phyloP scores from a whole-genome alignment of 2,113 vertebrate genomes.

The Trematocara unimaculatum region DNA sequence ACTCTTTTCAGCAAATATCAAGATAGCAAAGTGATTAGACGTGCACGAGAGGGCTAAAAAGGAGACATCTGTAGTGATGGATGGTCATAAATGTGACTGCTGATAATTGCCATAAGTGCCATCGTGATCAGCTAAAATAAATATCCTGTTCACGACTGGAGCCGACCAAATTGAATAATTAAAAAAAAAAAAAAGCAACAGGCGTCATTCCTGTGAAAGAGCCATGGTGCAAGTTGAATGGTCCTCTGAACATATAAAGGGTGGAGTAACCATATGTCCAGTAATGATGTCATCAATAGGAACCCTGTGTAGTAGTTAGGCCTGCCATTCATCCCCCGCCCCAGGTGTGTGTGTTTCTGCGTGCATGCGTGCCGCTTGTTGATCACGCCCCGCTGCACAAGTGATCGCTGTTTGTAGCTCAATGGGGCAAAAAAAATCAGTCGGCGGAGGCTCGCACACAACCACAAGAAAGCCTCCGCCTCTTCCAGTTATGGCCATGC shows the following conservation, averaged over 20 bases:
- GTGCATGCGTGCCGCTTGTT: background rate
- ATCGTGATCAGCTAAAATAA: slow-evolving; percentile 1
- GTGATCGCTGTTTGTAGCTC: slow-evolving; percentile 34
- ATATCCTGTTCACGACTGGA: slow-evolving; percentile 1
- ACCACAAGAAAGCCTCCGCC: slow-evolving; percentile 19
- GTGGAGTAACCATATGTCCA: slow-evolving; percentile 63
- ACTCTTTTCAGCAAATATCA: background rate
- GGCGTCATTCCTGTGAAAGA: slow-evolving; percentile 50
- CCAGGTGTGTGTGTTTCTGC: slow-evolving; percentile 35
- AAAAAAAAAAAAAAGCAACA: slow-evolving; percentile 25
- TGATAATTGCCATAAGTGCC: slow-evolving; percentile 1
- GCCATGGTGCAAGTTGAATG: slow-evolving; percentile 39
- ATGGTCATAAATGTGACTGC: background rate
- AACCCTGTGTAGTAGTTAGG: slow-evolving; percentile 64
- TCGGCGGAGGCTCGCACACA: background rate
- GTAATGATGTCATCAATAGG: slow-evolving; percentile 75
- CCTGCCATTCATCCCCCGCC: slow-evolving; percentile 49
- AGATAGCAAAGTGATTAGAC: slow-evolving; percentile 18
- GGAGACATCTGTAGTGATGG: background rate
- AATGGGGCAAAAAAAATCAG: slow-evolving; percentile 19
- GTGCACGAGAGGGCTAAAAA: background rate
- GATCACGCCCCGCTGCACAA: slow-evolving; percentile 25
- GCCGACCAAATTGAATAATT: slow-evolving; percentile 52
- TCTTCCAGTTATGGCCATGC: slow-evolving; percentile 17
- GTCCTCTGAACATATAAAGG: slow-evolving; percentile 57